Percentiles rank a stretch among this genome's conserved stretches.
Evolutionary conservation across 2,797 vertebrate genomes (phyloP).

Genomic region (Coccyzus lansbergi): DNA sequence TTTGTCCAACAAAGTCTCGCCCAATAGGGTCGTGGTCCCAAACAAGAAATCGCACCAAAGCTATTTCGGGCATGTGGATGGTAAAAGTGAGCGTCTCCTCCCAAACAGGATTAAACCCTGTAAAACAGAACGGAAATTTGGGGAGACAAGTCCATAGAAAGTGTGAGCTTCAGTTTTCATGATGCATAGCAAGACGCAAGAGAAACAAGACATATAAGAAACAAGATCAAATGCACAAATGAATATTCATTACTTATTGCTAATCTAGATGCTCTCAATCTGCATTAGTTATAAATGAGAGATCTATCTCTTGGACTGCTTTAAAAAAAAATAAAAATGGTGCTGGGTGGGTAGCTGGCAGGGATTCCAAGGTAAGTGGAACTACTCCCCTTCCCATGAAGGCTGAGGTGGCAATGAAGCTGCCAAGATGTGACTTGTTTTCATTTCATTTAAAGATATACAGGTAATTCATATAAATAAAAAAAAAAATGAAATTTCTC

Average conservation of each 20-base stretch:
- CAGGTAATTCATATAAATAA: neutral
- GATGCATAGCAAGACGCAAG: neutral
- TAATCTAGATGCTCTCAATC: neutral
- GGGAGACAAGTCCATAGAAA: neutral
- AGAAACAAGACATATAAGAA: neutral
- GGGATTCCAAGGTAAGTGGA: neutral
- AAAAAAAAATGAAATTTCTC: neutral
- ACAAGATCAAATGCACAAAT: neutral
- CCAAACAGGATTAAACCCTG: conserved; percentile 99
- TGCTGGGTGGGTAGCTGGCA: neutral
- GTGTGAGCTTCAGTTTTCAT: neutral
- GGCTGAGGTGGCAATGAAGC: neutral
- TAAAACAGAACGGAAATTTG: neutral
- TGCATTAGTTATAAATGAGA: neutral
- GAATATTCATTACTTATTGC: neutral
- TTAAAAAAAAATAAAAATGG: neutral
- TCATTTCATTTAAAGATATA: neutral
- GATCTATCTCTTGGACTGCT: neutral
- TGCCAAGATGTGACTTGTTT: neutral
- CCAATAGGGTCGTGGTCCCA: conserved; percentile 99
- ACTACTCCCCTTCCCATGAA: neutral
- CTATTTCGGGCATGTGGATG: conserved; percentile 95
- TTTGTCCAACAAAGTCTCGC: conserved; percentile 95
- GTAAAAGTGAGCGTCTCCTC: conserved; percentile 97
- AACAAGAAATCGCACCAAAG: conserved; percentile 94